A percentile compares a stretch with the other conserved stretches of the same genome.
Conservation (phyloP, 2,113 vertebrate genomes). For the Axis porcinus region DNA sequence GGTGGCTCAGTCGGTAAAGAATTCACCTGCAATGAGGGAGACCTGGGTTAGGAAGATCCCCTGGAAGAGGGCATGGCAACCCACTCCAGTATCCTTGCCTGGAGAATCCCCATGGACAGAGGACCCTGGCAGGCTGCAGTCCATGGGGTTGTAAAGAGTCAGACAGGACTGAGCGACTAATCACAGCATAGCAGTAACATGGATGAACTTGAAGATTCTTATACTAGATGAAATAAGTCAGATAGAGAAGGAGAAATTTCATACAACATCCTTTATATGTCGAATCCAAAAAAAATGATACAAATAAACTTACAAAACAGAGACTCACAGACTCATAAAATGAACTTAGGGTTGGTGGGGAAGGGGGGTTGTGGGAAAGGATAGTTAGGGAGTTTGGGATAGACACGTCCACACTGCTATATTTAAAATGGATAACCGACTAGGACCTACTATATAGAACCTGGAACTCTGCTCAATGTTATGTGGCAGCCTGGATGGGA, state of each 20-base stretch:
- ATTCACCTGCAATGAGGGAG: background rate
- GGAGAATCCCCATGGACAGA: background rate
- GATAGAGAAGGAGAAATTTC: background rate
- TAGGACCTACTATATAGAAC: background rate
- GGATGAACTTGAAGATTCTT: background rate
- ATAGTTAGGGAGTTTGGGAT: background rate
- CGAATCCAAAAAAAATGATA: background rate
- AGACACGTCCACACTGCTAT: background rate
- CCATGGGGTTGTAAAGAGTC: background rate
- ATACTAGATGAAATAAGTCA: background rate
- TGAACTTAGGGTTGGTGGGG: background rate
- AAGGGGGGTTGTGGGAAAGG: background rate
- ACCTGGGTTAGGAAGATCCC: background rate
- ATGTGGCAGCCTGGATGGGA: background rate
- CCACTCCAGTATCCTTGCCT: background rate
- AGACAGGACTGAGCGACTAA: background rate
- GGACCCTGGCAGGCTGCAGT: background rate
- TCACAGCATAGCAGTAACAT: background rate
- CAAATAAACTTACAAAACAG: background rate
- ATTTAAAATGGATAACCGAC: background rate
- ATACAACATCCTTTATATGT: background rate
- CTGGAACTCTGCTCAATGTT: background rate
- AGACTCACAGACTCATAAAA: background rate
- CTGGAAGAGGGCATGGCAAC: background rate
- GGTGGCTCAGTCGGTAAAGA: fast-evolving